Evolutionary conservation across 2,113 vertebrate species (phyloP), one percentile per base, ranked within the genome.

Genomic region (Nyctereutes procyonoides): DNA sequence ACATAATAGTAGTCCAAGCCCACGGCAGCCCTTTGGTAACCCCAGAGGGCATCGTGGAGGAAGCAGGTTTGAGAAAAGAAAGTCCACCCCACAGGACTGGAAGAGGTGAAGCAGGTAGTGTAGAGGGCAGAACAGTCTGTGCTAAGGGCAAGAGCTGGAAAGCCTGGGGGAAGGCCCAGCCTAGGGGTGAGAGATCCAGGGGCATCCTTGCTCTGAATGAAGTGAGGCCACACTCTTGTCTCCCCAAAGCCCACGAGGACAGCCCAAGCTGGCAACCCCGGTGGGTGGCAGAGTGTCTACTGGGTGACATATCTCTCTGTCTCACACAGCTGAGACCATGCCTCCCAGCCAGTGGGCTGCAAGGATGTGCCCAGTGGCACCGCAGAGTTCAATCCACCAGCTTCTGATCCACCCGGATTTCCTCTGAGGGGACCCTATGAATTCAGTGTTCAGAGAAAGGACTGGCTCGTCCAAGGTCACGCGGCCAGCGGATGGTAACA

Each of bases 401-500:
- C 26, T 67, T 16, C 20, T 73, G 82, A 80, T 38, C 80, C 16
- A 28, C 71, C 76, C 43, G 71, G 74, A 38, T 79, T 38, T 90
- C 94, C 93, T 85, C 22, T 38, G 77, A 62, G 73, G 76, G 26
- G 3, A 12, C 24, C 15, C 55, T 26, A 26, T 62, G 56, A 56
- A 76, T 15, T 88, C 35, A 38, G 28, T 2, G 5, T 30, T 53
- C 69, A 77, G 11, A 86, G 55, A 85, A 73, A 71, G 8, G 48
- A 32, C 26, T 0, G 30, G 83, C 35, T 56, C 28, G 43, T 15
- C 85, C 65, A 58, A 58, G 85, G 85, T 63, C 84, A 67, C 17
- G 5, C 0, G 5, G 28, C 13, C 5, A 53, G 43, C 4, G 43
- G 83, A 16, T n/a, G 51, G 5, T 17, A 22, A 89, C 0, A 81